Evolutionary conservation across 2,113 vertebrate species (phyloP).

Genomic region (Puntigrus tetrazona): DNA sequence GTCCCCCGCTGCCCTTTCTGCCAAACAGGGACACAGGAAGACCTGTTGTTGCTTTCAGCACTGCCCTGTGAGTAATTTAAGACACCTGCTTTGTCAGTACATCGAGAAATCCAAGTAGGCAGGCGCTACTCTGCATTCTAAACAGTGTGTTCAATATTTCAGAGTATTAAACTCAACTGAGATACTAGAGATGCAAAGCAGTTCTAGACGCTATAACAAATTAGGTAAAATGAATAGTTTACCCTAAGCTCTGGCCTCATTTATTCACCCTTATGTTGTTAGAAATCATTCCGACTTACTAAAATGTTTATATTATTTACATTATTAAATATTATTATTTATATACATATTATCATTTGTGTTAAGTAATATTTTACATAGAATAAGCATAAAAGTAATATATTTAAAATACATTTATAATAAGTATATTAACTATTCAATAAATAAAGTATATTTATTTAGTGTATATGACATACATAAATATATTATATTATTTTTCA

Average conservation of each 20-base stretch:
- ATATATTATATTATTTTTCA: too few species aligned
- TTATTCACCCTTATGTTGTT: too few species aligned
- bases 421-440: too few species aligned
- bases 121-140: neutral
- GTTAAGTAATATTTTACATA: too few species aligned
- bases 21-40: neutral
- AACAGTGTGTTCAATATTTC: conserved; percentile 15
- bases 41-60: conserved; percentile 6
- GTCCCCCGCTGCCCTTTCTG: conserved; percentile 2
- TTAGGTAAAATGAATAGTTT: neutral
- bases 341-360: too few species aligned
- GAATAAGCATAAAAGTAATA: too few species aligned
- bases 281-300: neutral
- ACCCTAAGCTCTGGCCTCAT: too few species aligned
- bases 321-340: too few species aligned
- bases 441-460: too few species aligned
- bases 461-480: too few species aligned
- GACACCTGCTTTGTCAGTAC: conserved; percentile 17
- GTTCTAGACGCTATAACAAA: neutral
- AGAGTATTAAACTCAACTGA: neutral
- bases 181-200: neutral
- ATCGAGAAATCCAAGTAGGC: conserved; percentile 25
- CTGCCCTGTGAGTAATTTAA: conserved; percentile 36
- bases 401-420: too few species aligned
- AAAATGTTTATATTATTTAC: neutral